Base-by-base conservation (phyloP, 2,797 vertebrate genomes). In the Tenualosa thibaudeaui region DNA sequence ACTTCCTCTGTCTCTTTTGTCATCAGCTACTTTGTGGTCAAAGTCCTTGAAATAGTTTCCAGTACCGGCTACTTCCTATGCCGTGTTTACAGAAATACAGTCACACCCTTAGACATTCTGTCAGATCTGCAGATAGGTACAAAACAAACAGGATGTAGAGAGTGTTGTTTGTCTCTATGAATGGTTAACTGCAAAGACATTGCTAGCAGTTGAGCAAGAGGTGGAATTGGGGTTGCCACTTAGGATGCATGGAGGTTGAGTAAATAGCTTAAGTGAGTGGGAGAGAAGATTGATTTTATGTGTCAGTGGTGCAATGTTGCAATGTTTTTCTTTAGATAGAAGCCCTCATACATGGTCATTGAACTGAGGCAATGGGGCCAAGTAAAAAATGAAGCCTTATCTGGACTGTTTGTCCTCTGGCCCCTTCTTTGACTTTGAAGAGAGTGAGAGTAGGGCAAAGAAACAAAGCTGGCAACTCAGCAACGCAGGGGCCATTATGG, bases 371-470 rank as follows among this genome's bases (percentile, higher is more conserved):
- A 81, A 46, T 31, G 10, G 85, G 83, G 24, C 84, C 9, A 17
- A 22, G 84, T 81, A 40, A 86, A 81, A 40, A 46, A 24, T 43
- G 40, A 86, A 83, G 54, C 85, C 82, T 89, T 86, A 86, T 87
- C 82, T 88, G 53, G 19, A 0, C 46, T 85, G 54, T 71, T 84
- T 87, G 65, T 50, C 81, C 50, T 37, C 15, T 83, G 86, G 53
- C 46, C 81, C n/a, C 86, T 86, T 82, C 89, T 87, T 83, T 87
- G 85, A 86, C 84, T 84, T 51, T 2, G 86, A 78, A 56, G 43
- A 85, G 26, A 65, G 81, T 85, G 84, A 50, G 71, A 82, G 40
- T 9, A 62, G 88, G 68, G 46, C 0, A 46, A 68, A 19, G 40
- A 54, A 81, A 46, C 71, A 78, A 22, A 78, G 71, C 71, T 22